Evolutionary conservation across 2,888 invertebrate species (phyloP).

Genomic region (Pachydiplax longipennis): DNA sequence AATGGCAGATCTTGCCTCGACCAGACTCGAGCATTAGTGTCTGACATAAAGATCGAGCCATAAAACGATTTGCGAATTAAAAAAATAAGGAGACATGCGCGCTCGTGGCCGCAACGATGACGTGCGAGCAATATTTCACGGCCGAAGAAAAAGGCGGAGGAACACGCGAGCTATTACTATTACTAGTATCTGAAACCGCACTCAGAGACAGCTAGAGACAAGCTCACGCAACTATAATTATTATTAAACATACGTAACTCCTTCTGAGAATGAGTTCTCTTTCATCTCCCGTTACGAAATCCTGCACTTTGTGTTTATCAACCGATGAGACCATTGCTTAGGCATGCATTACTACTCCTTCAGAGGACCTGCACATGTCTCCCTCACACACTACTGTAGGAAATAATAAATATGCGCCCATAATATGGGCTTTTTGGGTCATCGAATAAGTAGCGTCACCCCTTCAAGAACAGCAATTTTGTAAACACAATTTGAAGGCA

Average conservation of each 20-base stretch:
- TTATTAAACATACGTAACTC: not conserved
- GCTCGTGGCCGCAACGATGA: not conserved
- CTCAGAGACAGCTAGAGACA: not conserved
- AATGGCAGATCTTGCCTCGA: not conserved
- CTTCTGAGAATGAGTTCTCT: too few species aligned
- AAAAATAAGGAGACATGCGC: not conserved
- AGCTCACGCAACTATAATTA: not conserved
- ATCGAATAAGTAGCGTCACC: too few species aligned
- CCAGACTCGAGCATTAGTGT: not conserved
- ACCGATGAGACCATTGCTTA: too few species aligned
- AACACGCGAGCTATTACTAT: not conserved
- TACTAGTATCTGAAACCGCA: not conserved
- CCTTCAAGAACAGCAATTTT: too few species aligned
- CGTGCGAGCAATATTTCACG: not conserved
- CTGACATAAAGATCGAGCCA: not conserved
- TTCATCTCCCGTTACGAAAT: too few species aligned
- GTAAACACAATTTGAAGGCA: too few species aligned
- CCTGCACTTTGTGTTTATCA: too few species aligned
- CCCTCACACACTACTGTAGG: too few species aligned
- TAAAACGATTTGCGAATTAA: not conserved
- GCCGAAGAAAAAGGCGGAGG: not conserved
- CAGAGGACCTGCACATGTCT: too few species aligned
- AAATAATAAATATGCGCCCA: too few species aligned
- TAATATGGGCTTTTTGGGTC: too few species aligned
- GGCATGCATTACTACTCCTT: too few species aligned